Evolutionary conservation across 2,888 invertebrate species (phyloP), one percentile per base, ranked within the genome.

Genomic region (Cephus runcator): DNA sequence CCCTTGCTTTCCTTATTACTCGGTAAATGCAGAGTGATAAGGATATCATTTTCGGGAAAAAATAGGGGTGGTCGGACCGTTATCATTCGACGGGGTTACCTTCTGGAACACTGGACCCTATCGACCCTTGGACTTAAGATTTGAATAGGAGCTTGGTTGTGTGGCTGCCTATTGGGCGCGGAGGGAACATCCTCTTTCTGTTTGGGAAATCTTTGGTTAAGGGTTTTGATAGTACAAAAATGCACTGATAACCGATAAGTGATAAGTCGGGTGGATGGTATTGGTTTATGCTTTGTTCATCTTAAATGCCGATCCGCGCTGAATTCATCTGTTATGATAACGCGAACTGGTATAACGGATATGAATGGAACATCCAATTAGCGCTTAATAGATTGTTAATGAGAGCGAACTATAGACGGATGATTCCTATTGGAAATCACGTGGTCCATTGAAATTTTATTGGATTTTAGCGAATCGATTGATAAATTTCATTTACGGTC

Each of bases 351-450:
- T 56, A 23, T 23, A 23, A 56, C 23, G 56, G 2, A 23, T 23
- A 23, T 2, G 56, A 23, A 56, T 9, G 56, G 9, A 9, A 23
- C 23, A 9, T 56, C 23, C 56, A 56, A 56, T 56, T 56, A 56
- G 56, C 23, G 6, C 23, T 56, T 23, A 56, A 56, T 15, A 9
- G 23, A 1, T 23, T 23, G 23, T 23, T 56, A 56, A 56, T 56
- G 56, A 56, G 56, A 56, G 56, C 1, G 56, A 0, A 9, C 23
- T 56, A 56, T 23, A 23, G 56, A 23, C 23, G 56, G 40, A 15
- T 40, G 15, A 40, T 40, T 40, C 15, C 4, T 40, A 40, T 12
- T 23, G 34, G 77, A 79, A 79, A 75, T 79, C 77, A 81, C 71
- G 31, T 23, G 71, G 31, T 30, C 6, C 12, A 34, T 71, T 34